Evolutionary conservation across 1,140 invertebrate species (phyloP).

Genomic region (Drosophila watanabei): DNA sequence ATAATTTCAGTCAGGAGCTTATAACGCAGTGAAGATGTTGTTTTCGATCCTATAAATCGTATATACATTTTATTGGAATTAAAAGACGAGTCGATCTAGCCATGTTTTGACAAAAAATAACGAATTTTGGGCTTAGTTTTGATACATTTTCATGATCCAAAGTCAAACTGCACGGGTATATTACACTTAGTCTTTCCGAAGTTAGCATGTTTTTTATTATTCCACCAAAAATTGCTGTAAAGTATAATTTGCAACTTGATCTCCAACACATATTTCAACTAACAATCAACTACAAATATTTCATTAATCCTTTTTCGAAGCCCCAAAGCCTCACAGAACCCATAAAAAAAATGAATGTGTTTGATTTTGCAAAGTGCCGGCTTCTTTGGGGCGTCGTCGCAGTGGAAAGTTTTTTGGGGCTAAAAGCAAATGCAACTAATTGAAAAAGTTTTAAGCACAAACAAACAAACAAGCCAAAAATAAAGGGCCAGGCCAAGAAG

Average conservation of each 20-base stretch:
- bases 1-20: too few relatives aligned
- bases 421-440: conserved; percentile 65
- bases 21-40: too few relatives aligned
- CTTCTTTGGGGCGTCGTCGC: conserved; percentile 25
- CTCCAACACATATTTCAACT: not conserved
- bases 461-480: conserved; percentile 58
- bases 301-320: conserved; percentile 21
- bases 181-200: too few relatives aligned
- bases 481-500: not conserved
- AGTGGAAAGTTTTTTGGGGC: conserved; percentile 43
- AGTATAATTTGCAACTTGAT: not conserved
- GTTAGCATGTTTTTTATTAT: too few relatives aligned
- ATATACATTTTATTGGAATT: too few relatives aligned
- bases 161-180: too few relatives aligned
- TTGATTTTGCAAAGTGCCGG: conserved; percentile 31
- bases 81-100: too few relatives aligned
- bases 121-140: too few relatives aligned
- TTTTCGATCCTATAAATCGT: too few relatives aligned
- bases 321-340: conserved; percentile 1
- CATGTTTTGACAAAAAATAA: too few relatives aligned
- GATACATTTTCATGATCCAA: too few relatives aligned
- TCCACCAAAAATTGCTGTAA: not conserved
- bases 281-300: conserved; percentile 21
- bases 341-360: not conserved
- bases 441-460: conserved; percentile 71